Conservation (phyloP, 2,888 invertebrate genomes). For the Dasysyrphus tricinctus region DNA sequence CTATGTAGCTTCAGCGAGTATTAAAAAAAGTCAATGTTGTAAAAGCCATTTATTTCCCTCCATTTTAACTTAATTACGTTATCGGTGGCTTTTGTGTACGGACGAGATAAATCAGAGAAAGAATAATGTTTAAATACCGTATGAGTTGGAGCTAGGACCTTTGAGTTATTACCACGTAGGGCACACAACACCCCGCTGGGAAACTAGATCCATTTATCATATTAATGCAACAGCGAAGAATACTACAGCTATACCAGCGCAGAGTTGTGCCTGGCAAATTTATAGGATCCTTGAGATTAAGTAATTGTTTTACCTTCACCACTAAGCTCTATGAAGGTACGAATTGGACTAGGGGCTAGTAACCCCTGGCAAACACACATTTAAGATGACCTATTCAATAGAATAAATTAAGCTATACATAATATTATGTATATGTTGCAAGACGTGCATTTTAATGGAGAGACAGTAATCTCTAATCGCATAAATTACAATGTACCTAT, state of each 20-base stretch:
- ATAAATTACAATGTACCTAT: conserved; percentile 41
- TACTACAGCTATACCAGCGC: background rate
- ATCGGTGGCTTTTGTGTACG: conserved; percentile 48
- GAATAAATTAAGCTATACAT: conserved; percentile 22
- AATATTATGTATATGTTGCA: conserved; percentile 11
- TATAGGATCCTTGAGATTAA: conserved; percentile 49
- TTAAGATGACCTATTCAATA: conserved; percentile 31
- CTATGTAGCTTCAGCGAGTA: background rate
- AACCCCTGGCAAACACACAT: conserved; percentile 9
- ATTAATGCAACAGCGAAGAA: conserved; percentile 47
- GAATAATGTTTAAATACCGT: conserved; percentile 65
- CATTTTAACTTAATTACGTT: conserved; percentile 62
- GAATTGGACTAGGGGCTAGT: background rate
- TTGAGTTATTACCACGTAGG: conserved; percentile 59
- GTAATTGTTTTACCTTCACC: conserved; percentile 58
- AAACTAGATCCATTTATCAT: conserved; percentile 61
- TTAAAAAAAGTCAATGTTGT: conserved; percentile 17
- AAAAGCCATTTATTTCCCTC: conserved; percentile 52
- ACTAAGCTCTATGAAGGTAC: conserved; percentile 10
- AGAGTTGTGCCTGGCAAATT: conserved; percentile 31
- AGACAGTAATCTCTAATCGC: conserved; percentile 43
- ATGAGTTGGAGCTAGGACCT: conserved; percentile 42
- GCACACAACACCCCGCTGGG: conserved; percentile 12
- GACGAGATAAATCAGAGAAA: conserved; percentile 56
- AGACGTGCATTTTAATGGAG: conserved; percentile 5